phyloP scores from a whole-genome alignment of 2,797 vertebrate genomes.

The Crotalus adamanteus region DNA sequence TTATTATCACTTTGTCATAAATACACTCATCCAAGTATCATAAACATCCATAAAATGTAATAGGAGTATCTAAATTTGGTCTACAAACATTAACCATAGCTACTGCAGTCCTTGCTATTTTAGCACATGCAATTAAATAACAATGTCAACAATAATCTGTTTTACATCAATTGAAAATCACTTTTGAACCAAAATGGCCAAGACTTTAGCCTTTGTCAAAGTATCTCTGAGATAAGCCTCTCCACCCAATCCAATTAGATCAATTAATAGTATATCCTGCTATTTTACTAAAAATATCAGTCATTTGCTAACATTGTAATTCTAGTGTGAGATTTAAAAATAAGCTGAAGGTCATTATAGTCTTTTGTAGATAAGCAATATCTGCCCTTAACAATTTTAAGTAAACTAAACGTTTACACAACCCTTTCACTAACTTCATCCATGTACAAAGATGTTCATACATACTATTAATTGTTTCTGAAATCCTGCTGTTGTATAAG shows the following conservation, averaged over 20 bases:
- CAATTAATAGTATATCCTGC: not conserved
- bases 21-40: not conserved
- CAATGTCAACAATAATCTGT: not conserved
- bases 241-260: not conserved
- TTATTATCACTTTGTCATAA: not conserved
- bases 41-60: not conserved
- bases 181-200: not conserved
- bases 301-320: not conserved
- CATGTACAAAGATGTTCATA: not conserved
- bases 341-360: not conserved
- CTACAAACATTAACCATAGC: not conserved
- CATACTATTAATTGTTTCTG: not conserved
- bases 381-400: not conserved
- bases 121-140: not conserved
- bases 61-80: not conserved
- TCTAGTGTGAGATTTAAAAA: not conserved
- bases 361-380: not conserved
- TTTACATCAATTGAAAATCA: not conserved
- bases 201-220: not conserved
- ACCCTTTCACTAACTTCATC: not conserved
- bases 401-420: not conserved
- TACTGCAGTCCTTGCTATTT: not conserved
- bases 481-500: constrained; percentile 29
- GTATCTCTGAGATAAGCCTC: not conserved
- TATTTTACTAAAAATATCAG: not conserved